Base-by-base conservation (phyloP, 2,888 invertebrate species). In the Dexiosoma caninum region DNA sequence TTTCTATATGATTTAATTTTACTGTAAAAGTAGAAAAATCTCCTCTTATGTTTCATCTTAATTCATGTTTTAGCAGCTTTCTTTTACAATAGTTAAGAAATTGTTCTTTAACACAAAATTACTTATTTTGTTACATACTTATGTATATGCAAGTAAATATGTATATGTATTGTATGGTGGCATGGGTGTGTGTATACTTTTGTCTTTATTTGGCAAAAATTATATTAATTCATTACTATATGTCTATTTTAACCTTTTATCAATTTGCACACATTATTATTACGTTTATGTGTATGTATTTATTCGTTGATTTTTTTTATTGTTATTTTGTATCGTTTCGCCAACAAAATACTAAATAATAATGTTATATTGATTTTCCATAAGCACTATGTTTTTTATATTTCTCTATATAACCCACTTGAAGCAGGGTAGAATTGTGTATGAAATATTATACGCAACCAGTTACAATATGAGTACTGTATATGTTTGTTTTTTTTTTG, bases 291-390 rank as follows among this genome's bases (percentile, higher is more conserved):
- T 6, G 19, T 46, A 37, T 6, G 19, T 55, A 14, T n/a, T n/a
- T n/a, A n/a, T n/a, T n/a, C n/a, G n/a, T 32, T 14, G 9, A n/a
- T 37, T 16, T 37, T 27, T 16, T 27, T 27, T 19, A 12, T 14
- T 44, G 53, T 40, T 77, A 23, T 62, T 55, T 49, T 16, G 21
- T 7, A 0, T 30, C 30, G 30, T 70, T 57, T 64, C 19, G 37
- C 23, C 23, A 70, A 40, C 30, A 74, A 64, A 59, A 72, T 66
- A 35, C 57, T 62, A 57, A 72, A 76, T 64, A 64, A 69, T 77
- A 72, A 69, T 81, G 53, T 23, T 67, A 27, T 77, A 81, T 81
- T 74, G 77, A 77, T 81, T 81, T 77, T 81, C 60, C 71, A 72
- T 69, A 72, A 81, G 44, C 62, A 72, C 55, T 51, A 27, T 69